Evolutionary conservation across 2,113 vertebrate species (phyloP), one percentile per base, ranked within the genome.

Genomic region (Xiphophorus maculatus): DNA sequence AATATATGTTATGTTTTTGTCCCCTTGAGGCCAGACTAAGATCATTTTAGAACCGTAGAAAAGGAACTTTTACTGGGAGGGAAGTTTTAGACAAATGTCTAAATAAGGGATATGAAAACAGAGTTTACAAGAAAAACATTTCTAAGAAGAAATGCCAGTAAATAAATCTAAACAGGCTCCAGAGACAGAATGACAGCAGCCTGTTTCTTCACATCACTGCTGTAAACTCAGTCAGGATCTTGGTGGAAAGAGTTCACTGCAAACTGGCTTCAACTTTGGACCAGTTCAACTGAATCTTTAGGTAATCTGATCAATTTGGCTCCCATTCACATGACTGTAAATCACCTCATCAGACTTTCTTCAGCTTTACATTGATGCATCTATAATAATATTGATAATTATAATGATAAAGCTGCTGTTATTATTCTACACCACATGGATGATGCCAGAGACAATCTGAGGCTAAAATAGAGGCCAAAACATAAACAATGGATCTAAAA

Each of bases 91-190:
- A 54, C 7, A 37, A 37, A 54, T 19, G 5, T 19, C 22, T 9
- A 54, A 54, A 25, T 54, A 6, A 25, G 22, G 17, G 0, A 19
- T 54, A 25, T 7, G 15, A 22, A 25, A 22, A 54, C 17, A 22
- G 19, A 17, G 5, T 19, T 17, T 22, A 19, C 48, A 54, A 54
- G 19, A 7, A 7, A 7, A 22, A 6, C 15, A 19, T 2, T 7
- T 7, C 0, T 8, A 0, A 54, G 19, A 19, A 54, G 28, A 19
- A 7, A 30, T 4, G 0, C 30, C 6, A 7, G 2, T 19, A 7
- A 25, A 6, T 7, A 25, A 54, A 54, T 15, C 42, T 17, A 25
- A 8, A 54, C 17, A 54, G 48, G 42, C 12, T 37, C 35, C 35
- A 37, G 35, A 11, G 35, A 37, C 35, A 37, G 35, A 11, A 11